Percentiles rank a stretch among this genome's conserved stretches.
Evolutionary conservation across 2,888 invertebrate genomes (phyloP).

Genomic region (Eurois occulta): DNA sequence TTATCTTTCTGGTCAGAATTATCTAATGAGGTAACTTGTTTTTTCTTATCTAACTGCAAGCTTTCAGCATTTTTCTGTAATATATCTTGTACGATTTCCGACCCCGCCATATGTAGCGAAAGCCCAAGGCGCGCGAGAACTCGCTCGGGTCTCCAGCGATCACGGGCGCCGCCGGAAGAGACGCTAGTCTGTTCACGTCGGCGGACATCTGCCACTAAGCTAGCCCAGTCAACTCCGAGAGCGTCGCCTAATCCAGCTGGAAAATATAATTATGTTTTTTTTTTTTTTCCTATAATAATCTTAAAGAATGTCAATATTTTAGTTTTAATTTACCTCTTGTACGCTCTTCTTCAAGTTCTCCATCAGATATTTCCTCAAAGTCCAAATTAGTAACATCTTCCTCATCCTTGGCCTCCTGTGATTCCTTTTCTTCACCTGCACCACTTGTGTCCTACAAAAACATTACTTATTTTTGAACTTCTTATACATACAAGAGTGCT

Average conservation of each 20-base stretch:
- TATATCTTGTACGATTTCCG: constrained; percentile 82
- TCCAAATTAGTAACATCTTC: constrained; percentile 94
- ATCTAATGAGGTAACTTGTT: constrained; percentile 60
- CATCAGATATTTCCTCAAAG: constrained; percentile 97
- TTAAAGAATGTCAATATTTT: neutral
- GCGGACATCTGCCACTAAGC: constrained; percentile 95
- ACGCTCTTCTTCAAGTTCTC: constrained; percentile 96
- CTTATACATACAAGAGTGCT: neutral
- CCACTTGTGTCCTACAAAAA: constrained; percentile 83
- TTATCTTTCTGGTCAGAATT: constrained; percentile 70
- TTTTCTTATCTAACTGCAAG: constrained; percentile 72
- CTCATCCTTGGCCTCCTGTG: constrained; percentile 91
- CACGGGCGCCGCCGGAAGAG: constrained; percentile 91
- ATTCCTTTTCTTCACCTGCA: constrained; percentile 84
- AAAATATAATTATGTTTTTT: constrained; percentile 38
- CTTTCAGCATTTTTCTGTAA: constrained; percentile 81
- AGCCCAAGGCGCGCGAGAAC: constrained; percentile 95
- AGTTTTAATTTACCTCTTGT: constrained; percentile 82
- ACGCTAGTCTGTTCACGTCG: constrained; percentile 87
- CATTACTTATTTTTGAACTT: constrained; percentile 12
- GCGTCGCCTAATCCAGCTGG: constrained; percentile 95
- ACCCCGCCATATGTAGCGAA: constrained; percentile 94
- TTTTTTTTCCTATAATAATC: neutral
- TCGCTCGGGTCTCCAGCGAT: constrained; percentile 95
- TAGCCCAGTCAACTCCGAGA: constrained; percentile 98